These are phyloP conservation scores for Leucoma salicis DNA, from an alignment of 2,888 invertebrate species.

Conservation along the genomic window DNA sequence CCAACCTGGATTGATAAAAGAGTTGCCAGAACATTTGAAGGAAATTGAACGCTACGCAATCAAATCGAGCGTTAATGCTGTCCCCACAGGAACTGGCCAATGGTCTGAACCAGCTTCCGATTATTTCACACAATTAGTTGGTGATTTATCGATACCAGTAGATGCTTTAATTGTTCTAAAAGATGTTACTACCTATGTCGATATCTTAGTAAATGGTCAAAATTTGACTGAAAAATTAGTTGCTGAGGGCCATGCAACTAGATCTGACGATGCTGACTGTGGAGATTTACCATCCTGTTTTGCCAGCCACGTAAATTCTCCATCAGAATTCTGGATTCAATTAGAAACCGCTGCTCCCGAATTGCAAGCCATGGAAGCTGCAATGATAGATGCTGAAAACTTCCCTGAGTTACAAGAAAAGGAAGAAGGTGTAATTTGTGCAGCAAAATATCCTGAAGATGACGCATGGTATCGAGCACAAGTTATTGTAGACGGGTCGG, in stretches of 20 bases:
- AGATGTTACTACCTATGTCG: conserved; percentile 84
- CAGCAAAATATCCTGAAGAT: conserved; percentile 85
- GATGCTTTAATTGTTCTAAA: conserved; percentile 81
- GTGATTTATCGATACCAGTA: conserved; percentile 73
- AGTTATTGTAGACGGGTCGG: conserved; percentile 79
- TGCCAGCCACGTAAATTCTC: conserved; percentile 88
- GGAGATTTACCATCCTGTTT: conserved; percentile 84
- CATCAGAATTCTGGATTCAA: conserved; percentile 90
- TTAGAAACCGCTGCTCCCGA: conserved; percentile 83
- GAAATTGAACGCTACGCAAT: conserved; percentile 80
- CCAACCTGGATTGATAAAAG: conserved; percentile 82
- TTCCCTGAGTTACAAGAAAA: conserved; percentile 72
- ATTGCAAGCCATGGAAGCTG: conserved; percentile 81
- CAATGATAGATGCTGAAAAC: conserved; percentile 79
- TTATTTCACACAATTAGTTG: conserved; percentile 76
- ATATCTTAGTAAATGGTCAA: conserved; percentile 82
- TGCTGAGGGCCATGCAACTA: conserved; percentile 80
- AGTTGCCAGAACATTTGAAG: conserved; percentile 82
- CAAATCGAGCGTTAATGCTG: conserved; percentile 86
- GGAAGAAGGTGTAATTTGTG: conserved; percentile 82
- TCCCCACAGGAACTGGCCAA: conserved; percentile 83
- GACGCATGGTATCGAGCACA: conserved; percentile 86
- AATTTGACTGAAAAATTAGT: conserved; percentile 84
- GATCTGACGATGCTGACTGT: conserved; percentile 75
- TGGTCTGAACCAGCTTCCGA: conserved; percentile 85